Base-by-base conservation (phyloP, 2,113 vertebrate species). In the Etheostoma cragini region DNA sequence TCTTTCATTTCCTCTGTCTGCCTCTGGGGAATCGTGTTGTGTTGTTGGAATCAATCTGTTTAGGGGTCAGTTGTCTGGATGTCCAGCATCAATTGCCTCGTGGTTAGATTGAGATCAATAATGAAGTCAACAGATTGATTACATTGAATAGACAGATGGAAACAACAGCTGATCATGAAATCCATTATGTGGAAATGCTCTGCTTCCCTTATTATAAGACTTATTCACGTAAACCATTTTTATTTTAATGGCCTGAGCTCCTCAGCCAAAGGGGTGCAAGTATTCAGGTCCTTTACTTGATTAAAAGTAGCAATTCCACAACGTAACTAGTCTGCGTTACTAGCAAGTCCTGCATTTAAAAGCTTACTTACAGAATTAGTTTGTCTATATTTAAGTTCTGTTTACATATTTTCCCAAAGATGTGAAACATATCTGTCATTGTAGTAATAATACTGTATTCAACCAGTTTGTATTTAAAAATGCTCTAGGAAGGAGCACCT, bases 1-100 rank as follows among this genome's bases (percentile, higher is more conserved):
- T 30, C 49, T 87, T 87, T 87, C 68, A 87, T 91, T 87, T 90
- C 88, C 87, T 52, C 83, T 73, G 19, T 75, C 50, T 69, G 62
- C 22, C 49, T 50, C 60, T n/a, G 50, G 45, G 21, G 1, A 21
- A 52, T 45, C 1, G 4, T 13, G 4, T 5, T 35, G 14, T 57
- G 61, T 38, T 70, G 50, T 61, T 11, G n/a, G 50, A 65, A 82
- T 90, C 81, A 76, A 88, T 89, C 10, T 56, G 58, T 74, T 87
- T 72, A 10, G 6, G 78, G 86, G 90, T 92, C 86, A 83, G 21
- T 50, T 72, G 86, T 88, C 87, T 77, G 83, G 22, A 1, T 61
- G 70, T 75, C 33, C 30, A n/a, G 1, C 49, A 84, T 87, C 10
- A 80, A 83, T 69, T 46, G 63, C 22, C 70, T 67, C 69, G 0